phyloP scores from a whole-genome alignment of 23 tunicate species.

The Halocynthia aurantium region DNA sequence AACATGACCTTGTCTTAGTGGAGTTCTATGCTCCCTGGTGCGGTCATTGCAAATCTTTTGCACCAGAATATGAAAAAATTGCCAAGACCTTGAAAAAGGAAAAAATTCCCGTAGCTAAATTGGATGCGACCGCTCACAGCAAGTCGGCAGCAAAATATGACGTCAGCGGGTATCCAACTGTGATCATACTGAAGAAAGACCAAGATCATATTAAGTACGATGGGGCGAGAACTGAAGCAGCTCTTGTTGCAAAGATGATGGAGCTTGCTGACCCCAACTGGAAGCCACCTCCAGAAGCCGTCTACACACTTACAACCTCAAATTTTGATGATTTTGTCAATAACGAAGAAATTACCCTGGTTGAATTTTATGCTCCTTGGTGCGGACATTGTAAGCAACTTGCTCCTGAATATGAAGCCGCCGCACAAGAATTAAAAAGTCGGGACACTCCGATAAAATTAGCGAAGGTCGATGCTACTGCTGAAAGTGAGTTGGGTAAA shows the following conservation, averaged over 20 bases:
- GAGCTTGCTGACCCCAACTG: slow-evolving; percentile 86
- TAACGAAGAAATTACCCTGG: slow-evolving; percentile 71
- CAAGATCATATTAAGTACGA: slow-evolving; percentile 60
- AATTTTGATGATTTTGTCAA: slow-evolving; percentile 80
- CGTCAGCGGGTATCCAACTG: slow-evolving; percentile 75
- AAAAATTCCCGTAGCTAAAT: slow-evolving; percentile 63
- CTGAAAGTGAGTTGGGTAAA: slow-evolving; percentile 43
- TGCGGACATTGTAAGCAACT: slow-evolving; percentile 98
- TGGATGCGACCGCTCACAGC: slow-evolving; percentile 78
- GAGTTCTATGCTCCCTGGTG: slow-evolving; percentile 99
- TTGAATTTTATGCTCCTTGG: slow-evolving; percentile 99
- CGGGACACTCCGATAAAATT: slow-evolving; percentile 71
- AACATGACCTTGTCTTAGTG: slow-evolving; percentile 59
- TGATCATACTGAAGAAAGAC: slow-evolving; percentile 52
- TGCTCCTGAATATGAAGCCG: slow-evolving; percentile 92
- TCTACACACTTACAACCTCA: slow-evolving; percentile 52
- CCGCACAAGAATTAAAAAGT: slow-evolving; percentile 71
- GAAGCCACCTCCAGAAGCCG: slow-evolving; percentile 96
- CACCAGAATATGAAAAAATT: slow-evolving; percentile 84
- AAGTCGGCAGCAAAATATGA: slow-evolving; percentile 41
- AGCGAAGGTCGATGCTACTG: slow-evolving; percentile 98
- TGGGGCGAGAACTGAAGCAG: slow-evolving; percentile 71
- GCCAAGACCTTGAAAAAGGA: slow-evolving; percentile 59
- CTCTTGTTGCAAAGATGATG: slow-evolving; percentile 38
- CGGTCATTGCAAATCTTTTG: slow-evolving; percentile 94